Evolutionary conservation across 1,140 invertebrate genomes (phyloP).

Genomic region (Diabrotica virgifera): DNA sequence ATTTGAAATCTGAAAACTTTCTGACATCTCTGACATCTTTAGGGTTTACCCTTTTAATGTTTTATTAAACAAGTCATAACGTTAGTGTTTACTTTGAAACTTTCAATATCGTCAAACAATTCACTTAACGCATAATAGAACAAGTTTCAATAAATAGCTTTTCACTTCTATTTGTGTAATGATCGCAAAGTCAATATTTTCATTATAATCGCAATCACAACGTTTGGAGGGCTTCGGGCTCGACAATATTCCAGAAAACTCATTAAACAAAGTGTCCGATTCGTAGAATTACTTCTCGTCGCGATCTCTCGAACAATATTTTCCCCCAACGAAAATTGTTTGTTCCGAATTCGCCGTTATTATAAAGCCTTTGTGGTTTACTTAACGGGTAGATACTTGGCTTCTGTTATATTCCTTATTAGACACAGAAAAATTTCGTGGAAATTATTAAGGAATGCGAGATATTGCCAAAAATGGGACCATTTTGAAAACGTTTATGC

Average conservation of each 20-base stretch:
- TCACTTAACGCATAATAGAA: too few species aligned
- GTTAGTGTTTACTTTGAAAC: too few species aligned
- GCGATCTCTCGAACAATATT: not conserved
- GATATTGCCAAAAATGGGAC: not conserved
- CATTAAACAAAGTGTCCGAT: constrained; percentile 2
- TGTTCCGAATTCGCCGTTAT: not conserved
- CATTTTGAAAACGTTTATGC: too few species aligned
- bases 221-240: not conserved
- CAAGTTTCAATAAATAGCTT: too few species aligned
- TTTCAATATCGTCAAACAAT: too few species aligned
- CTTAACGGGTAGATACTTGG: not conserved
- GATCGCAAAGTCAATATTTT: not conserved
- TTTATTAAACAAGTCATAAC: too few species aligned
- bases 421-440: not conserved
- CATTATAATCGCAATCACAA: not conserved
- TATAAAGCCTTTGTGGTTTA: constrained; percentile 1
- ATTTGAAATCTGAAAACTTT: too few species aligned
- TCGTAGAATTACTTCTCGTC: constrained; percentile 2
- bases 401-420: constrained; percentile 1
- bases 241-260: not conserved
- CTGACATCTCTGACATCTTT: too few species aligned
- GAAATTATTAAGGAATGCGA: not conserved
- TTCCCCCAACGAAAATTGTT: not conserved
- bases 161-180: not conserved
- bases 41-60: too few species aligned